These are phyloP conservation scores for Megalopta genalis DNA, from an alignment of 1,140 invertebrate genomes.

Conservation along the genomic window DNA sequence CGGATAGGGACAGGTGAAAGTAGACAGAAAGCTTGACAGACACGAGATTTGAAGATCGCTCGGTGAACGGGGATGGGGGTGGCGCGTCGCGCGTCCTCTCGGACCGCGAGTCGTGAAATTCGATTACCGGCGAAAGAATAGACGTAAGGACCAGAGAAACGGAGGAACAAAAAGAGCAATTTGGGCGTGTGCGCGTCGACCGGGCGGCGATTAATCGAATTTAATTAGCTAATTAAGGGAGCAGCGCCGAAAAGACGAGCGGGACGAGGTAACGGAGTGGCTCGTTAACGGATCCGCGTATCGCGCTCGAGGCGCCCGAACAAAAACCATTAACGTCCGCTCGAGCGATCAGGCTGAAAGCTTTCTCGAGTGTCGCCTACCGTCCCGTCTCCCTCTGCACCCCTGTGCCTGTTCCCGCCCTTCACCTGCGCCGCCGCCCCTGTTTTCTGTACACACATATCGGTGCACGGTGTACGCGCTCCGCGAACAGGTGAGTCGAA, in stretches of 20 bases:
- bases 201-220: slow-evolving; percentile 57
- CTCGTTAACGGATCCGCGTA: slow-evolving; percentile 50
- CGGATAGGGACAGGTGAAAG: neutral
- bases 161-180: slow-evolving; percentile 61
- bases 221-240: slow-evolving; percentile 69
- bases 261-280: slow-evolving; percentile 39
- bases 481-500: slow-evolving; percentile 6
- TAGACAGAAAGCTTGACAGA: neutral
- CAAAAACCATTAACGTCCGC: slow-evolving; percentile 69
- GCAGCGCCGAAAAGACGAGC: slow-evolving; percentile 42
- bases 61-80: neutral
- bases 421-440: neutral
- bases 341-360: slow-evolving; percentile 68
- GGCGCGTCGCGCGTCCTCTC: neutral
- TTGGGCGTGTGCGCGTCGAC: slow-evolving; percentile 51
- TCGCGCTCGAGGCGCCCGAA: slow-evolving; percentile 63
- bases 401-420: too few relatives aligned
- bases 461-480: neutral
- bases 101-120: slow-evolving; percentile 38
- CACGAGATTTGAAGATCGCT: neutral
- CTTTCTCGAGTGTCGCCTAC: slow-evolving; percentile 59
- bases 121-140: slow-evolving; percentile 50
- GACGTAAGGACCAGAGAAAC: slow-evolving; percentile 48
- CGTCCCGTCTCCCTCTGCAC: neutral
- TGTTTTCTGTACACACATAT: neutral